Base-by-base conservation (phyloP, 2,888 invertebrate species). In the Keiferia lycopersicella region DNA sequence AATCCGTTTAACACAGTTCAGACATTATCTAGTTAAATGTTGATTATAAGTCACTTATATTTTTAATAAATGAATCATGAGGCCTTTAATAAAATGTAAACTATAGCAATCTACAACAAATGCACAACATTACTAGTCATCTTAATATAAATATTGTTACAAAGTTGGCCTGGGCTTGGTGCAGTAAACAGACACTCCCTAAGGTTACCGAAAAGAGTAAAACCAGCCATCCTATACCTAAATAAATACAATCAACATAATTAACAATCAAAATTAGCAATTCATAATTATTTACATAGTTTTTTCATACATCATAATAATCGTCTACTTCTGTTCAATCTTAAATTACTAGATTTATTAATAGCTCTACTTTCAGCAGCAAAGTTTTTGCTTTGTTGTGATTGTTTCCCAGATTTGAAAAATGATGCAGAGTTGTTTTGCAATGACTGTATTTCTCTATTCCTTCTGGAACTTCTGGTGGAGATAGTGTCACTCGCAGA, bases 281-380 rank as follows among this genome's bases (percentile, higher is more conserved):
- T 41, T 14, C 8, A 34, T n/a, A n/a, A n/a, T 34, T 34, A 34
- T 34, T 34, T 34, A 34, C 34, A 34, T 34, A 34, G 6, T 10
- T 1, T 12, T 6, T 39, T 14, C 41, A 41, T 41, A 41, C 14
- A 41, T 41, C 34, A 56, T 16, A 56, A 22, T 56, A 56, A 58
- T 58, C 16, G 39, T 58, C 39, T 58, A 39, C 58, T 58, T 39
- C 18, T 58, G 38, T 20, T 56, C 30, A 57, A 57, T 38, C 57
- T 30, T 3, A 14, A n/a, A n/a, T 20, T 39, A 14, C 16, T 58
- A 39, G 39, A 39, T 39, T 20, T 58, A 58, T 58, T 58, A 11
- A 18, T 18, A 2, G 56, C 56, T 30, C n/a, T 56, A 14, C 58
- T 58, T 38, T 34, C 38, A 38, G 38, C 16, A 20, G 38, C 58